phyloP scores from a whole-genome alignment of 1,140 invertebrate species.

The Liolophura sinensis region DNA sequence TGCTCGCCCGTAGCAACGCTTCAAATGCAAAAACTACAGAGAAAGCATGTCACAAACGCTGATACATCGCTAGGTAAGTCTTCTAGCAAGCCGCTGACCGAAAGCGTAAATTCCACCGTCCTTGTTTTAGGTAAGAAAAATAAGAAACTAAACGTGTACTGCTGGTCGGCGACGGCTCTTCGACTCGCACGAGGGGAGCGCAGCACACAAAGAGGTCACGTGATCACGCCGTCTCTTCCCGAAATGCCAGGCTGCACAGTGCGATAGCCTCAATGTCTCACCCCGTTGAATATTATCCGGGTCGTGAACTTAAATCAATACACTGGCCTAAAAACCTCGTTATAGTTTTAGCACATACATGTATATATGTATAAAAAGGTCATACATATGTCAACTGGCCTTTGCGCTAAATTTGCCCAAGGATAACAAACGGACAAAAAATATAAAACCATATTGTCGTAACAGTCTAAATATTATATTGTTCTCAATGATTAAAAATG shows the following conservation, averaged over 20 bases:
- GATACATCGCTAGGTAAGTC: constrained; percentile 25
- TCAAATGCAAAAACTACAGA: constrained; percentile 25
- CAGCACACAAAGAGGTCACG: constrained; percentile 59
- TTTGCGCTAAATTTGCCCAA: no score
- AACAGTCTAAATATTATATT: no score
- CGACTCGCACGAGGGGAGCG: constrained; percentile 55
- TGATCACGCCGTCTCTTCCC: constrained; percentile 51
- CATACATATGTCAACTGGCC: no score
- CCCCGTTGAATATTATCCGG: no score
- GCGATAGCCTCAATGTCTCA: no score
- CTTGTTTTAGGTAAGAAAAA: constrained; percentile 19
- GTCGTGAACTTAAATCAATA: no score
- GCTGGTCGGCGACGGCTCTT: constrained; percentile 15
- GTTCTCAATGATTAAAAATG: no score
- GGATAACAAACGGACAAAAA: no score
- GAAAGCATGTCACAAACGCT: constrained; percentile 33
- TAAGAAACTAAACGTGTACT: constrained; percentile 26
- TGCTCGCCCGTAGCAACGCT: constrained; percentile 27
- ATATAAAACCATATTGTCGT: no score
- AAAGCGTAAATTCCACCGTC: constrained; percentile 11
- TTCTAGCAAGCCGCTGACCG: constrained; percentile 18
- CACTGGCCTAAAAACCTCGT: no score
- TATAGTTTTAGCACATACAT: no score
- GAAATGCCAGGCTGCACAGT: constrained; percentile 26
- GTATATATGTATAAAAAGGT: no score